Base-by-base conservation (phyloP, 2,113 vertebrate genomes). In the Microtus montanus region DNA sequence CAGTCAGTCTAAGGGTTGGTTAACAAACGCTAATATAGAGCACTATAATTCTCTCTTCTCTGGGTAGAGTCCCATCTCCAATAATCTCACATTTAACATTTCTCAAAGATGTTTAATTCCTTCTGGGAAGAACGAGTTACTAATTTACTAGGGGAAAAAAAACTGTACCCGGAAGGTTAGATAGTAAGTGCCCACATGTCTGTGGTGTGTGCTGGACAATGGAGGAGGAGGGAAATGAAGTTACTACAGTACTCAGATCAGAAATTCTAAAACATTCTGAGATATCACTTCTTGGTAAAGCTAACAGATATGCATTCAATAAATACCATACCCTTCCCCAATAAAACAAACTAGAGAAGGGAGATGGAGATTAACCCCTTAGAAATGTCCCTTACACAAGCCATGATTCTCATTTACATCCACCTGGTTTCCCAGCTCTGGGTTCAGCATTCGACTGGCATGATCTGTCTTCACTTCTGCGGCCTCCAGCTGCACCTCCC, bases 31-130 rank as follows among this genome's bases (percentile, higher is more conserved):
- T 15, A 17, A 73, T 35, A 73, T 35, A 90, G 19, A 92, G 15
- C 26, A 90, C 54, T 28, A 14, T 44, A 70, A 20, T 54, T n/a
- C 64, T 92, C 64, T 20, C 75, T 6, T 41, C 54, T 35, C 26
- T 96, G 52, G 71, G 35, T 11, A 44, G 20, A 83, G 15, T 71
- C 10, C 33, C 64, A 52, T 22, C 66, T 17, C 82, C 49, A 91
- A 52, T 12, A 38, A 91, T 35, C 70, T 83, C 77, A 87, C 49
- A 91, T 74, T 75, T 91, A 89, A 33, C 35, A 41, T 89, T 93
- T 89, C 58, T 89, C 74, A 52, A 88, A n/a, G 54, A 70, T 85
- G 78, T 74, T 92, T 35, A 94, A 13, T 89, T 79, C 89, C 54
- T 93, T 74, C 66, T 74, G 47, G 54, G 14, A 89, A 44, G 9